Evolutionary conservation across 2,113 vertebrate species (phyloP), one percentile per base, ranked within the genome.

Genomic region (Pelodiscus sinensis): DNA sequence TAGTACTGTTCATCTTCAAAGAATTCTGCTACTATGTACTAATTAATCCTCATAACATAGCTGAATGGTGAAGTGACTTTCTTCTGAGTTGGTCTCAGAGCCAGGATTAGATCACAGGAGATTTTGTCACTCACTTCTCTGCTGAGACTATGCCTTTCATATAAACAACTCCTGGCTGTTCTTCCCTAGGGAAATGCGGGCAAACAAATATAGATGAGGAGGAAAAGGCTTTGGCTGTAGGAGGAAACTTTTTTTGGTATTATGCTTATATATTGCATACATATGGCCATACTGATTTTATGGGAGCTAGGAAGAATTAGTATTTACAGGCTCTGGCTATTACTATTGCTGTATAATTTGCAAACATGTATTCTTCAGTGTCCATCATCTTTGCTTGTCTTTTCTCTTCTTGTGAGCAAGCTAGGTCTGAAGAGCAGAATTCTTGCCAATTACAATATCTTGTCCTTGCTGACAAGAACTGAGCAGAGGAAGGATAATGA

Each of bases 1-100:
- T 91, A 95, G 58, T n/a, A 80, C 68, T 95, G 95, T 95, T 95
- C 90, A 95, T 96, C 94, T 95, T 96, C 96, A 96, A 94, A 96
- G 96, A 56, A 68, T n/a, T 92, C 90, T 0, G 1, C n/a, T 65
- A 93, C 52, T 82, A 85, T 73, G 55, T 88, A 84, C 91, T 85
- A 95, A 95, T 94, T 93, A 95, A 95, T 91, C 88, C 60, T 91
- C 65, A 94, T 93, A 85, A 87, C 87, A 84, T 82, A 92, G 84
- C 92, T 97, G 88, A 91, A 86, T 94, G 93, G 90, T 90, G 93
- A 96, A 95, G 85, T 90, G 88, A 95, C 93, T 60, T 68, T 85
- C 24, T 60, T 60, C 77, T 92, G 18, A 84, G 87, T 65, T 86
- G 55, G 91, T 60, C 84, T 89, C 93, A 91, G 85, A 94, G 44